Evolutionary conservation across 2,888 invertebrate species (phyloP).

Genomic region (Ophioninae sp.): DNA sequence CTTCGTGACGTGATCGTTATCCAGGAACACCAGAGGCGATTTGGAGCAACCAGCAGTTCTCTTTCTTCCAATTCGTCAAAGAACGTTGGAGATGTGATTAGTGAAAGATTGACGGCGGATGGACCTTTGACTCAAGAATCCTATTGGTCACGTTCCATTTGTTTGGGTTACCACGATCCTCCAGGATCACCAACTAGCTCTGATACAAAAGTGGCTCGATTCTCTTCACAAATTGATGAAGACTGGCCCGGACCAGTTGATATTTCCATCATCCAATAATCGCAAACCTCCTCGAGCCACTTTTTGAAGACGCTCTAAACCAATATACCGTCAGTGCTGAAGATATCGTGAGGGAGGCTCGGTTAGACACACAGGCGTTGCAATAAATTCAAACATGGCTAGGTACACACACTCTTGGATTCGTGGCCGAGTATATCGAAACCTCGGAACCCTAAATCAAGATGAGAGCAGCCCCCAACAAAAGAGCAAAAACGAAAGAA

Average conservation of each 20-base stretch:
- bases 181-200: not conserved
- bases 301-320: conserved; percentile 3
- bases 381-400: conserved; percentile 61
- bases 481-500: conserved; percentile 59
- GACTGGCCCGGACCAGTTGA: not conserved
- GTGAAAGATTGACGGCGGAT: not conserved
- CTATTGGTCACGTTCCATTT: not conserved
- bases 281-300: not conserved
- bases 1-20: not conserved
- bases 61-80: not conserved
- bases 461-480: conserved; percentile 56
- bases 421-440: conserved; percentile 76
- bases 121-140: not conserved
- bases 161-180: not conserved
- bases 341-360: conserved; percentile 28
- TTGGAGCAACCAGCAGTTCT: not conserved
- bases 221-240: not conserved
- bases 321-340: conserved; percentile 4
- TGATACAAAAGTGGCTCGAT: not conserved
- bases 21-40: not conserved
- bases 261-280: not conserved
- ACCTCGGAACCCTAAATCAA: conserved; percentile 78
- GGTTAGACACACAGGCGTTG: conserved; percentile 49
- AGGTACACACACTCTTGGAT: conserved; percentile 43
- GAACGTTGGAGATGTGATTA: not conserved